Evolutionary conservation across 1,140 invertebrate species (phyloP), one percentile per base, ranked within the genome.

Genomic region (Drosophila varians): DNA sequence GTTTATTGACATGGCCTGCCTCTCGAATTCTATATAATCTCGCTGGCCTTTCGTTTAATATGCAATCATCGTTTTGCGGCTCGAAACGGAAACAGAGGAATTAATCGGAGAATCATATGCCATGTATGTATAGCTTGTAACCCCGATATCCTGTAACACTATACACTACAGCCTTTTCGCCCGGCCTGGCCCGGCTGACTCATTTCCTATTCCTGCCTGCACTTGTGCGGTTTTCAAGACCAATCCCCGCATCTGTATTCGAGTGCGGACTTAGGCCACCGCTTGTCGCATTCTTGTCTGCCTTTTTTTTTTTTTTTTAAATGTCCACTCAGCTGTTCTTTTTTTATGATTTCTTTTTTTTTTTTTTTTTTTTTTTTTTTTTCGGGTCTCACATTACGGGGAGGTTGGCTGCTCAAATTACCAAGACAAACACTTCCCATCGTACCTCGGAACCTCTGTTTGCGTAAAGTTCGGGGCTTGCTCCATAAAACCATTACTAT

Each of bases 261-360:
- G 19, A 42, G 74, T 25, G 34, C n/a, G 55, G 58, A 36, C 72
- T 25, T 38, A 53, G 38, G 18, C 28, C 28, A 16, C 52, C 53
- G 31, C 61, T 49, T 60, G 54, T 58, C 54, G 54, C 76, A 69
- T 74, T 46, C 40, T 12, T 36, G 25, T 38, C n/a, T n/a, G n/a
- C n/a, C n/a, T n/a, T n/a, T n/a, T n/a, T n/a, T n/a, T n/a, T n/a
- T n/a, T n/a, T n/a, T 38, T 40, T 53, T 68, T 58, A 54, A 74
- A 52, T 84, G 79, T 84, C 79, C 79, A 84, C 79, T 84, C 80
- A 84, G 79, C 79, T 84, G 79, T 86, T 75, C 31, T 48, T 46
- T 31, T 53, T 69, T 48, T 26, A 23, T 42, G 28, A 14, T 23
- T 48, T 31, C 40, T 26, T 16, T 19, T n/a, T 16, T 45, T 7